Percentiles rank a stretch among this genome's conserved stretches.
phyloP scores from a whole-genome alignment of 2,888 invertebrate species.

The Agrochola litura region DNA sequence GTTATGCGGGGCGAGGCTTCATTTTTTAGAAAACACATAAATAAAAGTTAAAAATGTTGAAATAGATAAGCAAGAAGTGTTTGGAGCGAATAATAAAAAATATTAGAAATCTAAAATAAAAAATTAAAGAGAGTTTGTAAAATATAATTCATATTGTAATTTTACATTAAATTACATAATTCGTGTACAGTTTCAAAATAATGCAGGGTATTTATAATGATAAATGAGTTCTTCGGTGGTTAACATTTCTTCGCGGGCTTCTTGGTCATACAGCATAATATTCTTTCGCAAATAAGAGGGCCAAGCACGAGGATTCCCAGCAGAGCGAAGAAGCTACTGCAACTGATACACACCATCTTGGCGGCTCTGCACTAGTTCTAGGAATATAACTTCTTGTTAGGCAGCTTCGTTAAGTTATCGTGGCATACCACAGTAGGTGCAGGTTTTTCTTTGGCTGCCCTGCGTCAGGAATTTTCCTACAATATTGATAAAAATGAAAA shows the following conservation, averaged over 20 bases:
- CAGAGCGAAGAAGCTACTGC: conserved; percentile 31
- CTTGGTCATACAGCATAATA: conserved; percentile 38
- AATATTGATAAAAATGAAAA: conserved; percentile 39
- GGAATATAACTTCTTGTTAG: not conserved
- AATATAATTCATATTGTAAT: conserved; percentile 34
- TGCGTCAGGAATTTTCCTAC: conserved; percentile 28
- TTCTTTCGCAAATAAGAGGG: conserved; percentile 53
- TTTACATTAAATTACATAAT: conserved; percentile 5
- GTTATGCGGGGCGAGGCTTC: conserved; percentile 37
- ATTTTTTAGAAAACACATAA: conserved; percentile 47
- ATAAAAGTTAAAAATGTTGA: not conserved
- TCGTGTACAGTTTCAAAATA: conserved; percentile 5
- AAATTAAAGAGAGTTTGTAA: not conserved
- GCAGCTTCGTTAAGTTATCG: conserved; percentile 4
- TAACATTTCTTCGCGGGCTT: not conserved
- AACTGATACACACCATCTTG: conserved; percentile 51
- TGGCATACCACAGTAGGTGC: conserved; percentile 28
- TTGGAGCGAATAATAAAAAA: not conserved
- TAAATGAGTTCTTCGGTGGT: not conserved
- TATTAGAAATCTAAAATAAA: conserved; percentile 18
- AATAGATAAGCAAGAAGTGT: not conserved
- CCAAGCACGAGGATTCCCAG: conserved; percentile 48
- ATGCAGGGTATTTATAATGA: not conserved
- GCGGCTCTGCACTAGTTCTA: not conserved
- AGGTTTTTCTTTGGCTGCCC: conserved; percentile 26